Conservation (phyloP, 2,888 invertebrate species). For the Uloborus plumipes region DNA sequence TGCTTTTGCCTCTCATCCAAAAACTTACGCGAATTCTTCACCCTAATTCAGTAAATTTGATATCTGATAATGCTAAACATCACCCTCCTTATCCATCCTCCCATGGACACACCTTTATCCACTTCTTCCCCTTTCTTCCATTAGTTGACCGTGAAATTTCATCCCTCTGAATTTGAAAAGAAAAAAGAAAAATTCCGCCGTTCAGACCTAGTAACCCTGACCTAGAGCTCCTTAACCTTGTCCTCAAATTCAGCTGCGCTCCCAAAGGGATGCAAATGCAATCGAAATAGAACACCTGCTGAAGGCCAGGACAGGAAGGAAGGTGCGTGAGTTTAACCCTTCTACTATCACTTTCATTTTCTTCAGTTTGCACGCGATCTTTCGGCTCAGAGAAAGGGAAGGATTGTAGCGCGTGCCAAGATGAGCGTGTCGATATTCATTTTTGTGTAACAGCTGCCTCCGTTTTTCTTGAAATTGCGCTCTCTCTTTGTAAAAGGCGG, state of each 20-base stretch:
- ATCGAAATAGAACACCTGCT: constrained; percentile 52
- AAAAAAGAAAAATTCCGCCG: too few relatives aligned
- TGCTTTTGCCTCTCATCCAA: too few relatives aligned
- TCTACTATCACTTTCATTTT: constrained; percentile 55
- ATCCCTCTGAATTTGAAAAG: too few relatives aligned
- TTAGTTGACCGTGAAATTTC: too few relatives aligned
- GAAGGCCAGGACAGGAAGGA: constrained; percentile 36
- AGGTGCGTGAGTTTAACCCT: constrained; percentile 56
- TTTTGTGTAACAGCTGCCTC: constrained; percentile 22
- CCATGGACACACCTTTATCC: too few relatives aligned
- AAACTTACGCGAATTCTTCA: too few relatives aligned
- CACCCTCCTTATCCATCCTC: too few relatives aligned
- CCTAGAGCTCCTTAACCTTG: constrained; percentile 53
- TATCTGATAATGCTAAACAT: too few relatives aligned
- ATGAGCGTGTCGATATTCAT: background rate
- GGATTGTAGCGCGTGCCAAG: constrained; percentile 10
- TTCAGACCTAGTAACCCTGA: constrained; percentile 33
- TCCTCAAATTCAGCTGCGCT: constrained; percentile 41
- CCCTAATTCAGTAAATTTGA: too few relatives aligned
- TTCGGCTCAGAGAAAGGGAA: background rate
- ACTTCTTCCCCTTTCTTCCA: too few relatives aligned
- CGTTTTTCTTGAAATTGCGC: too few relatives aligned
- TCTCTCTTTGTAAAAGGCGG: too few relatives aligned
- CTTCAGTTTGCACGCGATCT: constrained; percentile 21
- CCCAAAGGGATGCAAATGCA: constrained; percentile 36